Conservation (phyloP, 2,888 invertebrate species). For the Rhagophthalmus giganteus region DNA sequence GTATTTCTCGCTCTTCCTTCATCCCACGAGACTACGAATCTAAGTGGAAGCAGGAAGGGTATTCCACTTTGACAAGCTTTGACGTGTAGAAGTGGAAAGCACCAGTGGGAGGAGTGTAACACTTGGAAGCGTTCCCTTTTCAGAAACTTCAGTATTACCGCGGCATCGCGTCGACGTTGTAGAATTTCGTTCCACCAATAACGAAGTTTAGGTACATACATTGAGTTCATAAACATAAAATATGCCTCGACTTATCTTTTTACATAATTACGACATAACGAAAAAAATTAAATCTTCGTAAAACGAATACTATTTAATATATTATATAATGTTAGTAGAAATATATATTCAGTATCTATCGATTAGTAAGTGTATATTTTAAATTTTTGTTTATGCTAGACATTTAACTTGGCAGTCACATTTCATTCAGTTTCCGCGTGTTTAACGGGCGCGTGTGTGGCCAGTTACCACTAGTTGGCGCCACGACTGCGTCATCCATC, state of each 20-base stretch:
- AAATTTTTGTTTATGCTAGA: too few relatives aligned
- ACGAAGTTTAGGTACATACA: too few relatives aligned
- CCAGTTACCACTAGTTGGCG: slow-evolving; percentile 42
- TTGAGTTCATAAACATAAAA: too few relatives aligned
- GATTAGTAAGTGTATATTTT: too few relatives aligned
- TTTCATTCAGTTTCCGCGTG: slow-evolving; percentile 31
- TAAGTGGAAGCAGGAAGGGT: slow-evolving; percentile 37
- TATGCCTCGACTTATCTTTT: too few relatives aligned
- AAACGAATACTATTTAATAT: too few relatives aligned
- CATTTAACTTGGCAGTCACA: slow-evolving; percentile 20
- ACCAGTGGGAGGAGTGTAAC: slow-evolving; percentile 52
- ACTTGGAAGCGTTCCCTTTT: slow-evolving; percentile 44
- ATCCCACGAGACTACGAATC: slow-evolving; percentile 42
- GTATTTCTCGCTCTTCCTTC: slow-evolving; percentile 45
- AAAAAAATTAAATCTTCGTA: too few relatives aligned
- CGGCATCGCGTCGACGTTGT: slow-evolving; percentile 35
- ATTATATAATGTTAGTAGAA: too few relatives aligned
- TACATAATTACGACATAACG: too few relatives aligned
- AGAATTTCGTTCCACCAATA: too few relatives aligned
- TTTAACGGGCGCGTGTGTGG: slow-evolving; percentile 32
- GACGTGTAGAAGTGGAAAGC: slow-evolving; percentile 44
- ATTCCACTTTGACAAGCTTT: slow-evolving; percentile 48
- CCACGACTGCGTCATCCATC: slow-evolving; percentile 59
- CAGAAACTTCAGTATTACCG: slow-evolving; percentile 46
- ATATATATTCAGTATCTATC: too few relatives aligned